These are phyloP conservation scores for Luehdorfia chinensis DNA, from an alignment of 1,140 invertebrate species.

Conservation along the genomic window DNA sequence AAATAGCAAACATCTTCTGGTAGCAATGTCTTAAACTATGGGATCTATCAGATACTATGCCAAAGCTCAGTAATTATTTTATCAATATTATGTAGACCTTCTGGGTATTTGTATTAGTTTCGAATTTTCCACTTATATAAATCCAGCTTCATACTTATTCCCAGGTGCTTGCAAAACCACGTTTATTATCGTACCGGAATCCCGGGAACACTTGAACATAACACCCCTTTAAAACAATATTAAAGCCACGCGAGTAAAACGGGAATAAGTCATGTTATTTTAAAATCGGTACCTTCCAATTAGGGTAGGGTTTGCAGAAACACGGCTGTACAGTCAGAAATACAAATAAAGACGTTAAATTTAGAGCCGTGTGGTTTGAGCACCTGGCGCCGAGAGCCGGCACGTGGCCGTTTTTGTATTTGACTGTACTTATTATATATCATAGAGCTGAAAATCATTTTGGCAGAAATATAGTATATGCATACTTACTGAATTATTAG, in stretches of 20 bases:
- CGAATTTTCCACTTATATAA: neutral
- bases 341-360: conserved; percentile 69
- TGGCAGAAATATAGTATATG: too few species aligned
- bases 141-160: neutral
- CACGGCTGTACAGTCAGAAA: conserved; percentile 48
- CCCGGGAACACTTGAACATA: conserved; percentile 2
- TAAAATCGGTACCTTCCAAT: conserved; percentile 48
- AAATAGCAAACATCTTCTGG: too few species aligned
- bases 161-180: neutral
- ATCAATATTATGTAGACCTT: too few species aligned
- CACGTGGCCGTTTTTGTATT: conserved; percentile 44
- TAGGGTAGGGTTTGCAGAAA: conserved; percentile 38
- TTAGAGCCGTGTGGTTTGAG: conserved; percentile 54
- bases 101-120: too few species aligned
- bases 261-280: conserved; percentile 45
- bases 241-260: conserved; percentile 17
- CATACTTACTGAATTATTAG: too few species aligned
- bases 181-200: conserved; percentile 6
- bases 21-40: too few species aligned
- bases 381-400: conserved; percentile 49
- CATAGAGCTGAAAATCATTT: conserved; percentile 42
- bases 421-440: conserved; percentile 44
- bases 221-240: conserved; percentile 24
- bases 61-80: too few species aligned
- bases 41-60: too few species aligned